phyloP scores from a whole-genome alignment of 2,797 vertebrate genomes.

The Manis crassicaudata region DNA sequence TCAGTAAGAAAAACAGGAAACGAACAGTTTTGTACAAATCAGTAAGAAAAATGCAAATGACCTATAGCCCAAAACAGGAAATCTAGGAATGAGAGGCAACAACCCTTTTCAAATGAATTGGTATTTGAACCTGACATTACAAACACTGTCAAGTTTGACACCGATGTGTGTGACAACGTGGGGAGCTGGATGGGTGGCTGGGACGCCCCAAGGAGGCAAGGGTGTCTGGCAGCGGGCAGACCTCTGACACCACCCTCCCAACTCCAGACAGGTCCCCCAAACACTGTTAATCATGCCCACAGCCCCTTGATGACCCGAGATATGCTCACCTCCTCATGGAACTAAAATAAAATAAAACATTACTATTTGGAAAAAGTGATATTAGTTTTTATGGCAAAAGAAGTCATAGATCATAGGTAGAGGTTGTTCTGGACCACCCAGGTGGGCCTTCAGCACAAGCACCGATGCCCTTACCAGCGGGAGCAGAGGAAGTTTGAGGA shows the following conservation, averaged over 20 bases:
- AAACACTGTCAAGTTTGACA: background rate
- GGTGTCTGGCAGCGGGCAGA: background rate
- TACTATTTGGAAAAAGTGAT: too few species aligned
- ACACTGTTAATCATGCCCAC: too few species aligned
- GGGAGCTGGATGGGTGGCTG: too few species aligned
- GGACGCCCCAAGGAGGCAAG: background rate
- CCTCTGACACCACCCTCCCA: background rate
- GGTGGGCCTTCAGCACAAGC: too few species aligned
- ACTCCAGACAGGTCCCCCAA: background rate
- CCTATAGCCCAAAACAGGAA: too few species aligned
- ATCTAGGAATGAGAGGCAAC: background rate
- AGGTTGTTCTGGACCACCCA: fast-evolving
- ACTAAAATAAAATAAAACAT: too few species aligned
- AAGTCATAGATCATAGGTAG: too few species aligned
- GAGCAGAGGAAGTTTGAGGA: fast-evolving
- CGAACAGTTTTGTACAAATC: background rate
- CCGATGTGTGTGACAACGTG: background rate
- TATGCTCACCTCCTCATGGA: background rate
- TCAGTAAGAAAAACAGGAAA: background rate
- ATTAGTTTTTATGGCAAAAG: background rate
- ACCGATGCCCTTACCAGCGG: background rate
- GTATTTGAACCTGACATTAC: fast-evolving
- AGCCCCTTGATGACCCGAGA: too few species aligned
- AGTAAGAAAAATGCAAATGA: background rate
- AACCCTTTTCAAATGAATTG: fast-evolving